Conservation (phyloP, 2,113 vertebrate species). For the Aphyosemion australe region DNA sequence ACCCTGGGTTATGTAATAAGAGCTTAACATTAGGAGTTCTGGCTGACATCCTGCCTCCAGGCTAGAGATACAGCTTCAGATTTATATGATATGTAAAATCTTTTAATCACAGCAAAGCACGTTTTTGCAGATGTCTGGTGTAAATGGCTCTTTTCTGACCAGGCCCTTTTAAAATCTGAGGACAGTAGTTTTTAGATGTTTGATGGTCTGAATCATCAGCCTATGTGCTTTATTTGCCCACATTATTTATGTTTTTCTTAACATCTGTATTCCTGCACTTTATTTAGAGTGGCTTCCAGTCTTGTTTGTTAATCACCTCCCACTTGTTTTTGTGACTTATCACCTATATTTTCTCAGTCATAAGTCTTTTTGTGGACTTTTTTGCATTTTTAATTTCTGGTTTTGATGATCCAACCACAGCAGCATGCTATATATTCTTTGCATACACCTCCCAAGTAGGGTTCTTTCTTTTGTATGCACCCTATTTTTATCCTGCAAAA, state of each 20-base stretch:
- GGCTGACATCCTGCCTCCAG: constrained; percentile 22
- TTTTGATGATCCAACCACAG: no score
- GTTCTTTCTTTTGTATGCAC: no score
- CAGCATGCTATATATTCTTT: no score
- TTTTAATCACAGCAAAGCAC: not conserved
- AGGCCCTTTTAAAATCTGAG: not conserved
- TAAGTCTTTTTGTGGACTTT: no score
- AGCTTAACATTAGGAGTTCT: constrained; percentile 35
- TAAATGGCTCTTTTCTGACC: not conserved
- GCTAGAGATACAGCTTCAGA: constrained; percentile 31
- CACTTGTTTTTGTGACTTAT: no score
- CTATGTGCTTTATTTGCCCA: not conserved
- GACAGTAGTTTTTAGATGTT: not conserved
- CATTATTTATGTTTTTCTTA: no score
- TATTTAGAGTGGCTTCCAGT: not conserved
- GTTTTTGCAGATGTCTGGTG: not conserved
- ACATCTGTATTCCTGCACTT: no score
- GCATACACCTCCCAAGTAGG: no score
- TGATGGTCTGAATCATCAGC: not conserved
- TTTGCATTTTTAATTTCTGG: no score
- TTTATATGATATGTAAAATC: constrained; percentile 44
- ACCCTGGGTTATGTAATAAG: constrained; percentile 52
- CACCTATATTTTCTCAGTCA: no score
- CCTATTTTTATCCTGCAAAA: no score
- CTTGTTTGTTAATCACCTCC: no score